phyloP scores from a whole-genome alignment of 2,797 vertebrate species.

The Aeoliscus strigatus region DNA sequence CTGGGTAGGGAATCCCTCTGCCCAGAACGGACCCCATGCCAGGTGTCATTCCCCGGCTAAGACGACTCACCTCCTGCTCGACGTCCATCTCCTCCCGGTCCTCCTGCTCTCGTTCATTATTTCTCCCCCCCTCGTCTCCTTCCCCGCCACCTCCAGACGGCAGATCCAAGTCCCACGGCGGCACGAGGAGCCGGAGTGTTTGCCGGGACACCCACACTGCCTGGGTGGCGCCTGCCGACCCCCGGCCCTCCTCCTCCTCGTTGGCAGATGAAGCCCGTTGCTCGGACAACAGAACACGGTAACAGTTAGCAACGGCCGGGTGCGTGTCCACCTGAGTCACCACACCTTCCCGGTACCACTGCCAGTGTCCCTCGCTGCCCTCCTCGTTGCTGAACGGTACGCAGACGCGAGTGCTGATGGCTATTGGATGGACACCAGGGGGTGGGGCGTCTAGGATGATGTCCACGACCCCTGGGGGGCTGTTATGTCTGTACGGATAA shows the following conservation, averaged over 20 bases:
- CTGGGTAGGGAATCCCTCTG: conserved; percentile 55
- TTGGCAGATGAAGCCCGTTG: no score
- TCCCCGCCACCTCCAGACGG: conserved; percentile 58
- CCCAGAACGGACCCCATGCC: conserved; percentile 72
- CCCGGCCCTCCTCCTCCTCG: conserved; percentile 45
- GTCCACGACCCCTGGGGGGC: conserved; percentile 57
- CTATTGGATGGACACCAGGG: conserved; percentile 71
- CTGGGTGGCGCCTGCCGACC: conserved; percentile 54
- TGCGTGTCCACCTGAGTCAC: conserved; percentile 81
- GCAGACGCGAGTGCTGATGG: conserved; percentile 79
- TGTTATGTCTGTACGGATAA: conserved; percentile 67
- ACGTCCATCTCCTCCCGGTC: conserved; percentile 77
- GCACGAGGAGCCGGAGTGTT: conserved; percentile 81
- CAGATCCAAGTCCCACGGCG: conserved; percentile 80
- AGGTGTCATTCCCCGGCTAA: no score
- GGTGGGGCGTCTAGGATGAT: conserved; percentile 83
- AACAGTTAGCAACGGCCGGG: conserved; percentile 79
- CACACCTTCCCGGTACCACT: conserved; percentile 79
- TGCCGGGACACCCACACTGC: conserved; percentile 76
- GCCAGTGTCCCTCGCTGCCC: conserved; percentile 61
- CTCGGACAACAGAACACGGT: conserved; percentile 84
- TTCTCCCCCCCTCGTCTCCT: conserved; percentile 65
- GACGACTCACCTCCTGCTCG: conserved; percentile 74
- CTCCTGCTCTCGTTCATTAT: conserved; percentile 64
- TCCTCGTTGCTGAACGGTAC: conserved; percentile 81